A percentile compares a stretch with the other conserved stretches of the same genome.
Conservation (phyloP, 2,888 invertebrate genomes). For the Anaspis maculata region DNA sequence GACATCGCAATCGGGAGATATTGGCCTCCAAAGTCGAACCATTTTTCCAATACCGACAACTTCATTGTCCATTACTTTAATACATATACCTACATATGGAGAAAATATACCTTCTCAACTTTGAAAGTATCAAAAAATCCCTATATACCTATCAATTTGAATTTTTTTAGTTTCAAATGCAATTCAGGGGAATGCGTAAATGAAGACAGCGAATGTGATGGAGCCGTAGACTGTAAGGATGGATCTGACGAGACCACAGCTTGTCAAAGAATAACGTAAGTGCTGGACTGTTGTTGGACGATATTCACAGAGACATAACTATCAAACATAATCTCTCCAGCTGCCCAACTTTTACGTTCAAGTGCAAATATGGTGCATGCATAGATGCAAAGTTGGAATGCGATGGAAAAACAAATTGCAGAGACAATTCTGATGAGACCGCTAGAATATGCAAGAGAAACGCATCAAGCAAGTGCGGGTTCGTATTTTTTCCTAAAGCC, state of each 20-base stretch:
- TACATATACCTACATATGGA: too few species aligned
- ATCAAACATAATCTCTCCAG: slow-evolving; percentile 24
- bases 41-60: too few species aligned
- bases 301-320: too few species aligned
- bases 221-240: slow-evolving; percentile 41
- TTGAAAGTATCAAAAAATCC: too few species aligned
- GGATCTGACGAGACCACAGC: slow-evolving; percentile 41
- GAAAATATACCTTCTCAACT: too few species aligned
- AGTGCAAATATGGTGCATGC: slow-evolving; percentile 48
- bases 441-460: slow-evolving; percentile 5
- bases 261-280: slow-evolving; percentile 21
- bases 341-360: slow-evolving; percentile 43
- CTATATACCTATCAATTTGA: too few species aligned
- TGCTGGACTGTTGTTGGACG: too few species aligned
- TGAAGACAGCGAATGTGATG: slow-evolving; percentile 41
- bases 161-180: slow-evolving; percentile 8
- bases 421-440: slow-evolving; percentile 44
- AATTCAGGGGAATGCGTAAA: slow-evolving; percentile 39
- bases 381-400: slow-evolving; percentile 38
- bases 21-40: too few species aligned
- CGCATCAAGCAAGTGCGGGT: slow-evolving; percentile 9
- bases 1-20: too few species aligned
- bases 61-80: too few species aligned
- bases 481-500: too few species aligned
- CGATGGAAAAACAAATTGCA: slow-evolving; percentile 41